phyloP scores from a whole-genome alignment of 1,140 invertebrate genomes.

The Penaeus chinensis region DNA sequence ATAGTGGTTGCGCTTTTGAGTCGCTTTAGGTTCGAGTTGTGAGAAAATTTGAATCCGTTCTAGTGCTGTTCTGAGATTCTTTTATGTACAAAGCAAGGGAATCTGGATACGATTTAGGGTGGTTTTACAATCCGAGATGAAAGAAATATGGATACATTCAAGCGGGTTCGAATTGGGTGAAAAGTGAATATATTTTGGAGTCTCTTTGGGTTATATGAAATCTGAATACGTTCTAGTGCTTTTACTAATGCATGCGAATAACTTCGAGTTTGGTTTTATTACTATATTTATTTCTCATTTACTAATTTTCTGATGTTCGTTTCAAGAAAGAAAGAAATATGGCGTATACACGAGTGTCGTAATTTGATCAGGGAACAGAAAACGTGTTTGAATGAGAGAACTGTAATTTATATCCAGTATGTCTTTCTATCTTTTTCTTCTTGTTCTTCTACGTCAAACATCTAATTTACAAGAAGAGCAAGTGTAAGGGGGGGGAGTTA shows the following conservation, averaged over 20 bases:
- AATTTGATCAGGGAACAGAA: too few relatives aligned
- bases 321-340: too few relatives aligned
- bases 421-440: too few relatives aligned
- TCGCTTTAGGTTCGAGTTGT: not conserved
- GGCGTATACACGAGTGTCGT: too few relatives aligned
- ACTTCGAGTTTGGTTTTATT: conserved; percentile 3
- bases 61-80: not conserved
- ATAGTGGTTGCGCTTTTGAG: not conserved
- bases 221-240: not conserved
- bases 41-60: too few relatives aligned
- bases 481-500: too few relatives aligned
- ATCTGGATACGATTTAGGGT: not conserved
- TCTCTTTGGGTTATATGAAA: not conserved
- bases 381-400: too few relatives aligned
- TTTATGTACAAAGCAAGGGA: not conserved
- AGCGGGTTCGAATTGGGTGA: not conserved
- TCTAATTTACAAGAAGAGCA: too few relatives aligned
- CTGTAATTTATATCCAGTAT: too few relatives aligned
- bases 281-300: not conserved
- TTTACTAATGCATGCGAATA: conserved; percentile 7
- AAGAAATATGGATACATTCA: not conserved
- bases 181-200: not conserved
- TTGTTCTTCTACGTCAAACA: too few relatives aligned
- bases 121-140: not conserved
- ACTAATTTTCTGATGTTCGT: not conserved